phyloP scores from a whole-genome alignment of 2,797 vertebrate species.

The Micropoecilia bifurca region DNA sequence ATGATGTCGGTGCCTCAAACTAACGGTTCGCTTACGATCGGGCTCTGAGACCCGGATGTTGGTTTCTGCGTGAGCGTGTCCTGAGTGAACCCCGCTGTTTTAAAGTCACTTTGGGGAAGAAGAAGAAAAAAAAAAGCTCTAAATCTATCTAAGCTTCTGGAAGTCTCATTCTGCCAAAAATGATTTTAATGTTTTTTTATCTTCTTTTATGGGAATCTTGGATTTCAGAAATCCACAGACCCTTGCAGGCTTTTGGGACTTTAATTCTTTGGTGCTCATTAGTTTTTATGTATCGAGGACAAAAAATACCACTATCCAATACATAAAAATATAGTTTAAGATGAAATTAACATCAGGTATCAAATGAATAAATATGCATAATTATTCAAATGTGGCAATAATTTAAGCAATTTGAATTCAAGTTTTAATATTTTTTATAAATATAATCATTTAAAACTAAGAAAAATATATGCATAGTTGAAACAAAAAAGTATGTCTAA shows the following conservation, averaged over 20 bases:
- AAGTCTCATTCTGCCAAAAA: conserved; percentile 58
- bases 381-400: neutral
- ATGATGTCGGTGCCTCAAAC: too few species aligned
- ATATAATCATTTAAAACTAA: neutral
- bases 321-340: neutral
- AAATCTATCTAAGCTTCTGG: conserved; percentile 65
- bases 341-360: neutral
- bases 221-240: neutral
- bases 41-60: neutral
- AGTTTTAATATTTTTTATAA: neutral
- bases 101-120: conserved; percentile 72
- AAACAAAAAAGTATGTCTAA: neutral
- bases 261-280: conserved; percentile 6
- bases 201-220: neutral
- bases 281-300: conserved; percentile 3
- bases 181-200: neutral
- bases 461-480: neutral
- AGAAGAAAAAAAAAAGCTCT: conserved; percentile 24
- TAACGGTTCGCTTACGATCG: too few species aligned
- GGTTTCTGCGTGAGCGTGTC: conserved; percentile 28
- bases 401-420: neutral
- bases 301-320: conserved; percentile 4
- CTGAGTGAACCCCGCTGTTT: conserved; percentile 30
- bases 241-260: neutral
- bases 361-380: neutral